Base-by-base conservation (phyloP, 2,797 vertebrate species). In the Bradypus variegatus region DNA sequence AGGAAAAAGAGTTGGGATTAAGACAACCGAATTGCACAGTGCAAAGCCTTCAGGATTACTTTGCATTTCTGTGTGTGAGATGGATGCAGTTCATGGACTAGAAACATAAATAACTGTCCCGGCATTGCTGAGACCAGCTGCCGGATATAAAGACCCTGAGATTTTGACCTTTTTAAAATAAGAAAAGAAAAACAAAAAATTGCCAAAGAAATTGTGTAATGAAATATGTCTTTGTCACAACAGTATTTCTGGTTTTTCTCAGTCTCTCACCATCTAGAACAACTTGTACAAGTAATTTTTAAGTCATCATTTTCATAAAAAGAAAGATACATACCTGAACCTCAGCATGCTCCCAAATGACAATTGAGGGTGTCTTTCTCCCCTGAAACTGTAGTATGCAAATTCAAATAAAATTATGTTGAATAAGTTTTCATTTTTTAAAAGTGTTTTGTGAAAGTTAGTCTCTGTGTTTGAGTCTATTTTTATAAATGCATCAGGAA, bases 161-260 rank as follows among this genome's bases (percentile, higher is more conserved):
- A 94, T 88, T 94, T 75, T 94, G 94, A 94, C 91, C 94, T 96
- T 94, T 87, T 76, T 65, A 92, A 94, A 94, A 67, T 91, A 73
- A 90, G 36, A 87, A 92, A 93, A 45, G 15, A 73, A 64, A 84
- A 89, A 86, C 62, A 72, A 84, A 93, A 89, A 92, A 50, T 82
- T 70, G 62, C 91, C 93, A 82, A 53, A 89, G 88, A 90, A 87
- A 76, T 95, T 75, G 15, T 88, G 16, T 77, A 88, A 93, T 65
- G 80, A 91, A 70, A 89, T 84, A 50, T 91, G 50, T 84, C 77
- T 95, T 77, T 93, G 83, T 93, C 76, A 78, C 15, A 90, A 29
- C n/a, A 62, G 78, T 79, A 73, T 85, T 95, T 89, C 93, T 96
- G 93, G 88, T 73, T 94, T 95, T 91, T 93, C 69, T 96, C 89